Percentiles rank a stretch among this genome's conserved stretches.
Evolutionary conservation across 1,140 invertebrate species (phyloP).

Genomic region (Neodiprion pinetum): DNA sequence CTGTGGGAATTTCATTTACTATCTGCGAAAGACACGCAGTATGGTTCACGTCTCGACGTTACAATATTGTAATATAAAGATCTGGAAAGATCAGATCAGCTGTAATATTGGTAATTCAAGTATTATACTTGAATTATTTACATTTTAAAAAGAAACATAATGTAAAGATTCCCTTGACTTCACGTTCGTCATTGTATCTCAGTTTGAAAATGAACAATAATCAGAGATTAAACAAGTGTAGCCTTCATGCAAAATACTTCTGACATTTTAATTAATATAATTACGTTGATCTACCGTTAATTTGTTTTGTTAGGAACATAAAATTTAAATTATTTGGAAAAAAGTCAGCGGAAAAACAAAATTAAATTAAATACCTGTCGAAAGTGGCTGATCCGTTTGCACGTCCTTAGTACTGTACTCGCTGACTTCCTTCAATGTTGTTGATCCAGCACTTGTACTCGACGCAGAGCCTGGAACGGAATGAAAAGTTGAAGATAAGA

Average conservation of each 20-base stretch:
- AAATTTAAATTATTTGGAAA: neutral
- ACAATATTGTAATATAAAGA: too few species aligned
- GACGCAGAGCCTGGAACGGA: slow-evolving; percentile 51
- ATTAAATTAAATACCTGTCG: slow-evolving; percentile 48
- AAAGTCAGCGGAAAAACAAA: slow-evolving; percentile 9
- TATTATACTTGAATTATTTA: too few species aligned
- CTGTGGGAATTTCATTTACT: too few species aligned
- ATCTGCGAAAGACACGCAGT: neutral
- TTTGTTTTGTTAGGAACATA: neutral
- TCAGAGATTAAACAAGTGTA: neutral
- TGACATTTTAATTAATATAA: slow-evolving; percentile 6
- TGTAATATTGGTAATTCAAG: too few species aligned
- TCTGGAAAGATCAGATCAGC: too few species aligned
- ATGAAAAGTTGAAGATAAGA: slow-evolving; percentile 16
- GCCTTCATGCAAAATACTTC: neutral
- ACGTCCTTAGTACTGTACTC: slow-evolving; percentile 44
- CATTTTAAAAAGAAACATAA: too few species aligned
- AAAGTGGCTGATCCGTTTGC: slow-evolving; percentile 36
- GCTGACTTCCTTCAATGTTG: slow-evolving; percentile 46
- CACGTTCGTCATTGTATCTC: neutral
- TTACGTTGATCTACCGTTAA: neutral
- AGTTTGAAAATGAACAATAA: neutral
- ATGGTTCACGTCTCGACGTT: neutral
- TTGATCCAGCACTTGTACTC: slow-evolving; percentile 53
- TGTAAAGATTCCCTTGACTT: too few species aligned